phyloP scores from a whole-genome alignment of 2,113 vertebrate species.

The Xiphias gladius region DNA sequence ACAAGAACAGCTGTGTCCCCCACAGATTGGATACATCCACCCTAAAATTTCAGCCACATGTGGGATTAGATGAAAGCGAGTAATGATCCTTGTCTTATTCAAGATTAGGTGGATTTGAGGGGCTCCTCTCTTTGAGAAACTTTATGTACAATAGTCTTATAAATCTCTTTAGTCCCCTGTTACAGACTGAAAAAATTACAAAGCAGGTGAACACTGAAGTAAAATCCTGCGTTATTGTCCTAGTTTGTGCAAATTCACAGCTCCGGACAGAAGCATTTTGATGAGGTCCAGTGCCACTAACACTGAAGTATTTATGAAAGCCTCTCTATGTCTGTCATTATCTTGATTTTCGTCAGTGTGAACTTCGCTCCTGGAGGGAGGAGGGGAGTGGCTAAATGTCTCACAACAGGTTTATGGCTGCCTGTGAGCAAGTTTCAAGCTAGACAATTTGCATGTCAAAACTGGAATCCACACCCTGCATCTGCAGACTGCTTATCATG shows the following conservation, averaged over 20 bases:
- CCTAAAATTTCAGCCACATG: slow-evolving; percentile 7
- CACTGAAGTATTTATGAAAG: slow-evolving; percentile 13
- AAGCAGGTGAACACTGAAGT: background rate
- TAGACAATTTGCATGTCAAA: slow-evolving; percentile 85
- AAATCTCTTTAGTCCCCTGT: background rate
- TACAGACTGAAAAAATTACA: background rate
- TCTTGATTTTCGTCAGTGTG: slow-evolving; percentile 49
- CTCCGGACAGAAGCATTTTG: background rate
- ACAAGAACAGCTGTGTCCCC: background rate
- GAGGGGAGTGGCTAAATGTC: slow-evolving; percentile 81
- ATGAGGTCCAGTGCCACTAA: background rate
- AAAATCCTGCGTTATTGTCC: background rate
- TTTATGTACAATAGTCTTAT: background rate
- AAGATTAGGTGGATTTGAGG: background rate
- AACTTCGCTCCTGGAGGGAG: slow-evolving; percentile 63
- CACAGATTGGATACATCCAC: background rate
- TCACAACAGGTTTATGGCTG: slow-evolving; percentile 87
- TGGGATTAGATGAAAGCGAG: background rate
- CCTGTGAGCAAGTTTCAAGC: slow-evolving; percentile 78
- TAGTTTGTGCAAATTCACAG: background rate
- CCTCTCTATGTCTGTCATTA: slow-evolving; percentile 43
- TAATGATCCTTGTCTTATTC: background rate
- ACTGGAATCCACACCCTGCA: slow-evolving; percentile 89
- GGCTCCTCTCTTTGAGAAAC: background rate
- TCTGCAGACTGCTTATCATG: slow-evolving; percentile 75